These are phyloP conservation scores for Anagyrus pseudococci DNA, from an alignment of 2,888 invertebrate species.

Conservation along the genomic window DNA sequence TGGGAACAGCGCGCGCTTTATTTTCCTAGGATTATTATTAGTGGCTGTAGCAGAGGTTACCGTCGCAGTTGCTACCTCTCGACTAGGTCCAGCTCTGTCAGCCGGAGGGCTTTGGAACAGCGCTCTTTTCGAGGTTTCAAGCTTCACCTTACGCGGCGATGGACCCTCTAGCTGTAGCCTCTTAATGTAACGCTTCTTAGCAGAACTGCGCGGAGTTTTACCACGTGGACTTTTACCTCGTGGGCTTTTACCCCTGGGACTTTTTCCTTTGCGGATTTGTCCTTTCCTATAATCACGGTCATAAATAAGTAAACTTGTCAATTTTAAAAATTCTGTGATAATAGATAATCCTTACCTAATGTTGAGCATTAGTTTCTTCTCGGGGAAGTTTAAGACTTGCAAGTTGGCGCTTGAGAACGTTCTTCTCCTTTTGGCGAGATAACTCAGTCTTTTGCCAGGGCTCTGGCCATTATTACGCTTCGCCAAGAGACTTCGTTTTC, in stretches of 20 bases:
- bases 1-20: conserved; percentile 72
- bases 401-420: conserved; percentile 78
- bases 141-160: conserved; percentile 49
- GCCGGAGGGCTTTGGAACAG: conserved; percentile 75
- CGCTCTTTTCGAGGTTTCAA: conserved; percentile 73
- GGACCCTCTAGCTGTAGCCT: conserved; percentile 62
- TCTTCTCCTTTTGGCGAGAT: conserved; percentile 76
- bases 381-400: conserved; percentile 57
- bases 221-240: conserved; percentile 65
- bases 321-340: conserved; percentile 4
- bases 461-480: conserved; percentile 68
- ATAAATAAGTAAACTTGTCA: conserved; percentile 2
- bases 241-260: conserved; percentile 66
- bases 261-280: conserved; percentile 61
- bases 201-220: conserved; percentile 69
- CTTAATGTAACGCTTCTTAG: conserved; percentile 65
- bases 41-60: conserved; percentile 36
- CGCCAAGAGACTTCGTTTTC: conserved; percentile 67
- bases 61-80: conserved; percentile 46
- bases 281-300: conserved; percentile 51
- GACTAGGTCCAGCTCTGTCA: conserved; percentile 55
- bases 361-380: conserved; percentile 69
- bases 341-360: conserved; percentile 65
- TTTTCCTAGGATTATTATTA: conserved; percentile 65
- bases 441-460: conserved; percentile 78